These are phyloP conservation scores for Pristionchus arcanus DNA, from an alignment of 2,888 invertebrate genomes.

Conservation along the genomic window DNA sequence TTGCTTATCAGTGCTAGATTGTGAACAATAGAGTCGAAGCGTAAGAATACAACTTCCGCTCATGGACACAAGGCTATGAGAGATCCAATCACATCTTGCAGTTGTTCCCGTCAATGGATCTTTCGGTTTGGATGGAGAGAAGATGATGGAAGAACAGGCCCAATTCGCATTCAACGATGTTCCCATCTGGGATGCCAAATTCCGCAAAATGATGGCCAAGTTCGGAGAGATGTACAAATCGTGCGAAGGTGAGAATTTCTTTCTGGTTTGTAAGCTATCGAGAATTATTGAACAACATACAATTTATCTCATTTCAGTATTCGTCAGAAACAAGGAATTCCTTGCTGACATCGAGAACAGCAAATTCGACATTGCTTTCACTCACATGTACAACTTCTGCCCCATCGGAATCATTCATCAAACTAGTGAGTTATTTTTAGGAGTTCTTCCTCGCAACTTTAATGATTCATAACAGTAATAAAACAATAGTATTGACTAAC, in stretches of 20 bases:
- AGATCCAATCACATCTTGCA: not conserved
- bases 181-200: conserved; percentile 36
- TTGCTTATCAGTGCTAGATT: not conserved
- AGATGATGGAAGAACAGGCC: conserved; percentile 62
- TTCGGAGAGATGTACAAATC: conserved; percentile 57
- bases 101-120: conserved; percentile 29
- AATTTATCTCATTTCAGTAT: conserved; percentile 54
- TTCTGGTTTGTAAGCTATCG: no score
- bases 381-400: conserved; percentile 67
- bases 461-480: no score
- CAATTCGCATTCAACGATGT: conserved; percentile 60
- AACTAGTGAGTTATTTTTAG: conserved; percentile 7
- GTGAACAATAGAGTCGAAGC: no score
- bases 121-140: conserved; percentile 35
- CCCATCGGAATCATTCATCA: conserved; percentile 62
- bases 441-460: not conserved
- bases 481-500: not conserved
- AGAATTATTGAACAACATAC: no score
- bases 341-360: conserved; percentile 62
- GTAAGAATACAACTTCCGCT: not conserved
- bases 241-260: conserved; percentile 24
- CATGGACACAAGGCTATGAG: not conserved
- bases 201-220: conserved; percentile 57
- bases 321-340: conserved; percentile 63
- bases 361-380: conserved; percentile 73